A percentile compares a stretch with the other conserved stretches of the same genome.
phyloP scores from a whole-genome alignment of 1,140 invertebrate species.

The Camponotus vicinus region DNA sequence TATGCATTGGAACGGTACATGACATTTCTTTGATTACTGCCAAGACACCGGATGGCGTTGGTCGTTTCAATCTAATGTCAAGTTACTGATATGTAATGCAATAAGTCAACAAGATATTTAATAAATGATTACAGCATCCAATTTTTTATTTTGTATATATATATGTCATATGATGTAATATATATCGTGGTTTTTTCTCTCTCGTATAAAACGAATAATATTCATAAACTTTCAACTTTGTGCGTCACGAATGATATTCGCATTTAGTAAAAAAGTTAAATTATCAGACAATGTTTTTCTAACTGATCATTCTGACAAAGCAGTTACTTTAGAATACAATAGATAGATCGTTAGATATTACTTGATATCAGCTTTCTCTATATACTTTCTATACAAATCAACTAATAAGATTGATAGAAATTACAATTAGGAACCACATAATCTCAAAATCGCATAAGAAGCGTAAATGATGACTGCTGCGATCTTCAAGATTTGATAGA shows the following conservation, averaged over 20 bases:
- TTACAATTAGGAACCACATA: too few species aligned
- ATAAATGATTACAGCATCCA: background rate
- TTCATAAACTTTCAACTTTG: background rate
- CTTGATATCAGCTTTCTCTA: background rate
- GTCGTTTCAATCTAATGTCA: conserved; percentile 51
- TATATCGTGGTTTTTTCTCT: background rate
- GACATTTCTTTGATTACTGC: conserved; percentile 57
- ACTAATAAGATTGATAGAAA: background rate
- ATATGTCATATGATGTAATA: conserved; percentile 9
- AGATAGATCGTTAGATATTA: background rate
- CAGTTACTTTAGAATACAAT: background rate
- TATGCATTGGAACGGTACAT: background rate
- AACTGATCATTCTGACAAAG: background rate
- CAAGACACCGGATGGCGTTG: conserved; percentile 50
- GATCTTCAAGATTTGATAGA: conserved; percentile 35
- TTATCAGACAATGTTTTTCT: background rate
- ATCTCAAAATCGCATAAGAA: background rate
- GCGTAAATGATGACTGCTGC: background rate
- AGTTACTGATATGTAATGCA: conserved; percentile 38
- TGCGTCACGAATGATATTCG: background rate
- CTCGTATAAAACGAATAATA: background rate
- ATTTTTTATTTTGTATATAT: conserved; percentile 7
- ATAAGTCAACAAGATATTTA: conserved; percentile 11
- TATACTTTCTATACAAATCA: background rate
- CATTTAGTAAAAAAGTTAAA: background rate